Conservation (phyloP, 2,888 invertebrate genomes). For the Neoaliturus tenellus region DNA sequence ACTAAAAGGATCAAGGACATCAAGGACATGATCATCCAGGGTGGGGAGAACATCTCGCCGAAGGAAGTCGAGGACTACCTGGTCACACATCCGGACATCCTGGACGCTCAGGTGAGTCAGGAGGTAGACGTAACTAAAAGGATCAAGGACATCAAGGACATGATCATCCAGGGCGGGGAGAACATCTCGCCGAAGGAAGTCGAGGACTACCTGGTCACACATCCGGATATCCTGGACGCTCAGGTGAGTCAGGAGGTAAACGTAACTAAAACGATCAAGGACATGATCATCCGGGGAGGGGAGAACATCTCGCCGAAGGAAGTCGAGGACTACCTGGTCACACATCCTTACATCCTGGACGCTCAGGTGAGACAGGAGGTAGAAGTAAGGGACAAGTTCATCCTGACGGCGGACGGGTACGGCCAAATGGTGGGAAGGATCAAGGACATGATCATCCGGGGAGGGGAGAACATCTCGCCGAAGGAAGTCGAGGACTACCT, state of each 20-base stretch:
- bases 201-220: conserved; percentile 84
- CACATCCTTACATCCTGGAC: conserved; percentile 84
- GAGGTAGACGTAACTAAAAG: no score
- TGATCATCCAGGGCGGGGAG: conserved; percentile 68
- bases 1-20: no score
- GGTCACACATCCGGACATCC: conserved; percentile 83
- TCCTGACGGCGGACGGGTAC: conserved; percentile 74
- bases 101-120: conserved; percentile 80
- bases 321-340: conserved; percentile 85
- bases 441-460: conserved; percentile 67
- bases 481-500: conserved; percentile 88
- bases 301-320: conserved; percentile 85
- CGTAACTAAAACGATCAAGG: conserved; percentile 60
- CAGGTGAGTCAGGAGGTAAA: conserved; percentile 75
- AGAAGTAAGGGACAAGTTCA: conserved; percentile 72
- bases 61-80: conserved; percentile 88
- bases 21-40: conserved; percentile 67
- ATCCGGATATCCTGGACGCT: conserved; percentile 84
- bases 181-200: conserved; percentile 88
- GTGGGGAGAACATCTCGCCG: conserved; percentile 79
- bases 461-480: conserved; percentile 79
- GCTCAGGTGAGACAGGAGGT: conserved; percentile 75
- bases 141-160: conserved; percentile 67
- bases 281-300: conserved; percentile 67
- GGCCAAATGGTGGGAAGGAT: conserved; percentile 66